Conservation (phyloP, 2,888 invertebrate species). For the Spialia ferax region DNA sequence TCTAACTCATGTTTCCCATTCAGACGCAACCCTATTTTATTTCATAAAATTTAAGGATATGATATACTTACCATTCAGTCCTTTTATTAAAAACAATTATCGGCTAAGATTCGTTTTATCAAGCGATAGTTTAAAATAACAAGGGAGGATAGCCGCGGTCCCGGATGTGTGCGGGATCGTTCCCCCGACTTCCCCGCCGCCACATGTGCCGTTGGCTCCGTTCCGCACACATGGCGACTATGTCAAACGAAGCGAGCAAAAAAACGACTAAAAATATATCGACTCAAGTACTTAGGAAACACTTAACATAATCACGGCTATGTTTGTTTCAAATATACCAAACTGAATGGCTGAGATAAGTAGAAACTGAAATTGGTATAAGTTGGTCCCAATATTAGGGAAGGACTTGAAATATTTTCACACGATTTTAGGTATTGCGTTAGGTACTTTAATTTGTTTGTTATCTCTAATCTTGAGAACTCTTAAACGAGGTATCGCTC, state of each 20-base stretch:
- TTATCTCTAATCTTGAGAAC: too few species aligned
- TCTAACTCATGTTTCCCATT: too few species aligned
- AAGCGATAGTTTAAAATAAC: slow-evolving; percentile 41
- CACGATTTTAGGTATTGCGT: not conserved
- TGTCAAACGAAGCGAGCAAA: slow-evolving; percentile 37
- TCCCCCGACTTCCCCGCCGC: slow-evolving; percentile 45
- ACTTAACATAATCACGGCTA: slow-evolving; percentile 30
- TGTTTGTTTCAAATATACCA: slow-evolving; percentile 7
- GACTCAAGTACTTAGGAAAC: slow-evolving; percentile 35
- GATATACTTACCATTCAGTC: too few species aligned
- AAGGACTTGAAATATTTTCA: slow-evolving; percentile 6
- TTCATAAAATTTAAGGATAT: too few species aligned
- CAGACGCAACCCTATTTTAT: too few species aligned
- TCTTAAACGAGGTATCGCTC: too few species aligned
- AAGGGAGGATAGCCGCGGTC: slow-evolving; percentile 45
- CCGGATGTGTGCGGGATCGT: slow-evolving; percentile 52
- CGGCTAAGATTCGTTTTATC: slow-evolving; percentile 1
- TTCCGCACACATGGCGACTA: slow-evolving; percentile 49
- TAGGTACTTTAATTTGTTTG: too few species aligned
- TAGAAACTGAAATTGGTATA: too few species aligned
- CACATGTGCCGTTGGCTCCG: slow-evolving; percentile 50
- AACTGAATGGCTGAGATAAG: too few species aligned
- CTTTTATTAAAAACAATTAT: slow-evolving; percentile 24
- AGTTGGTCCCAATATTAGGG: too few species aligned
- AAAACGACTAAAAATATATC: slow-evolving; percentile 39